phyloP scores from a whole-genome alignment of 2,888 invertebrate genomes.

The Caenorhabditis auriculariae region DNA sequence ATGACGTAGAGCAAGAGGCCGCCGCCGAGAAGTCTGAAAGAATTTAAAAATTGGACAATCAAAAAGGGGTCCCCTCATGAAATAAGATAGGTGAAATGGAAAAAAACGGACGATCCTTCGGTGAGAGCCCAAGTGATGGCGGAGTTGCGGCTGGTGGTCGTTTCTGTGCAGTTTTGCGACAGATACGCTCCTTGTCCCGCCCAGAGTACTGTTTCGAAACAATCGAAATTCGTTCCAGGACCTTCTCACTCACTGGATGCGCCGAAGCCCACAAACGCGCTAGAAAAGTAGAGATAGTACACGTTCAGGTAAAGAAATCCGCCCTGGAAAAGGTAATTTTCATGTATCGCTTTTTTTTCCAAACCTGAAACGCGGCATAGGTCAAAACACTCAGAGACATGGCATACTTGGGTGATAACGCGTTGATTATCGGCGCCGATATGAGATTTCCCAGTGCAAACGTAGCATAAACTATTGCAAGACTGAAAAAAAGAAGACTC shows the following conservation, averaged over 20 bases:
- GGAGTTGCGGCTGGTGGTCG: conserved; percentile 19
- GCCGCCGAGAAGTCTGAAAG: conserved; percentile 84
- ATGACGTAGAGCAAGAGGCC: conserved; percentile 90
- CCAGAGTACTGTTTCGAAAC: conserved; percentile 11
- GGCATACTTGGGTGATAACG: conserved; percentile 82
- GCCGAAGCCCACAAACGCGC: conserved; percentile 45
- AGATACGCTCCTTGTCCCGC: conserved; percentile 26
- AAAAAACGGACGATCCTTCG: conserved; percentile 9
- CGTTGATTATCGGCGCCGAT: conserved; percentile 84
- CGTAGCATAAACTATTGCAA: conserved; percentile 87
- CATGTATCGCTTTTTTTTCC: too few species aligned
- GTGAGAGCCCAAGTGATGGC: conserved; percentile 20
- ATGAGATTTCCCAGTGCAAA: conserved; percentile 90
- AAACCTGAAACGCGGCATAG: conserved; percentile 80
- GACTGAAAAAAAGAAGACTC: conserved; percentile 66
- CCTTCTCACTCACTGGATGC: conserved; percentile 54
- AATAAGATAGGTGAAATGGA: background rate
- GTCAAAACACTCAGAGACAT: conserved; percentile 82
- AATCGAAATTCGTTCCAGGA: background rate
- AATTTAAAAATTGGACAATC: too few species aligned
- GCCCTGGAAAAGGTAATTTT: conserved; percentile 2
- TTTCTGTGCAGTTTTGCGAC: conserved; percentile 15
- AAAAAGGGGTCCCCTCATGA: too few species aligned
- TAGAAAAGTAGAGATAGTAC: conserved; percentile 37
- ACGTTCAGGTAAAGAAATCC: conserved; percentile 48